A percentile compares a stretch with the other conserved stretches of the same genome.
Conservation (phyloP, 2,113 vertebrate genomes). For the Anguilla rostrata region DNA sequence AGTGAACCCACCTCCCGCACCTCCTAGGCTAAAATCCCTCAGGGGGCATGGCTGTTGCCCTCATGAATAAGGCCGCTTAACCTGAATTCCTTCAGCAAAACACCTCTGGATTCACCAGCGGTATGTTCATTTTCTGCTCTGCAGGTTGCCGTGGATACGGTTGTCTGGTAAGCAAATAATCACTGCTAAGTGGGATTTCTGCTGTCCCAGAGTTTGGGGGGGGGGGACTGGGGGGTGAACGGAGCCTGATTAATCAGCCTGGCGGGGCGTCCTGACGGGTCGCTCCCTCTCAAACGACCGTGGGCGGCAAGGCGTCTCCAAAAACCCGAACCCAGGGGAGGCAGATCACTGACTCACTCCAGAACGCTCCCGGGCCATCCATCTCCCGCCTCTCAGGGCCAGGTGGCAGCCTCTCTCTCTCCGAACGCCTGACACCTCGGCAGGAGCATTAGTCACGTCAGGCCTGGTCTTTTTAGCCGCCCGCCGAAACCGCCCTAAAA, state of each 20-base stretch:
- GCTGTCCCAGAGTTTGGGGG: not conserved
- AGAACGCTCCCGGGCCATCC: not conserved
- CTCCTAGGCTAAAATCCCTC: not conserved
- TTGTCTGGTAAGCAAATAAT: not conserved
- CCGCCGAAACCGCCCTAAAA: constrained; percentile 17
- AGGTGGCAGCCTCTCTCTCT: not conserved
- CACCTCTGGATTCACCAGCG: not conserved
- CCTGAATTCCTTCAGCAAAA: not conserved
- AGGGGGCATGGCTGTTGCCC: not conserved
- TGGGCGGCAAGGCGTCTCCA: not conserved
- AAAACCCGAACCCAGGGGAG: not conserved
- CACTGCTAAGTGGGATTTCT: not conserved
- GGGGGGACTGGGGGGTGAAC: not conserved
- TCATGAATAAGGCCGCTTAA: not conserved
- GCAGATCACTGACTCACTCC: not conserved
- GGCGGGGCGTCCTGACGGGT: not conserved
- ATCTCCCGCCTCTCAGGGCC: not conserved
- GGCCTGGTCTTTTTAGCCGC: not conserved
- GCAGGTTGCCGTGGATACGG: not conserved
- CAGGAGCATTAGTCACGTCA: constrained; percentile 12
- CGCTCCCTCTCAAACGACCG: not conserved
- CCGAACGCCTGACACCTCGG: not conserved
- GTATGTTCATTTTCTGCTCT: not conserved
- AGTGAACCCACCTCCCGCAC: not conserved
- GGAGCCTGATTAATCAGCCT: not conserved